A percentile compares a stretch with the other conserved stretches of the same genome.
Evolutionary conservation across 1,140 invertebrate genomes (phyloP).

Genomic region (Lasioglossum albipes): DNA sequence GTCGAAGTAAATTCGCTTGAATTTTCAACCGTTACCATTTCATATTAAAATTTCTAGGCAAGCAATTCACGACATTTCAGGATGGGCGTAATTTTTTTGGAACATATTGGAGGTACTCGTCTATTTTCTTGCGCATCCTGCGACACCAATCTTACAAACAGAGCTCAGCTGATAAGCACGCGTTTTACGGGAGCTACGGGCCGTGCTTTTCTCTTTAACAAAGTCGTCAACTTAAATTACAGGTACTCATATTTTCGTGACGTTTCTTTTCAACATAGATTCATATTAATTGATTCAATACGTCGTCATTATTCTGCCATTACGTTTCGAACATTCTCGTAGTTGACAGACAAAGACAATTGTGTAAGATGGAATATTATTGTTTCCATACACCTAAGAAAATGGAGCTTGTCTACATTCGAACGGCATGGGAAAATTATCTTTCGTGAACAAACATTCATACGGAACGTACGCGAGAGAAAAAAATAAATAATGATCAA

Average conservation of each 20-base stretch:
- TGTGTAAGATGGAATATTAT: constrained; percentile 3
- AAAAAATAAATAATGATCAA: too few species aligned
- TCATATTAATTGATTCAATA: background rate
- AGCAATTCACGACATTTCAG: constrained; percentile 42
- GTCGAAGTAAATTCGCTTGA: background rate
- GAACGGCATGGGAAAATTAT: background rate
- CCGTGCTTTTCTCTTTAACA: constrained; percentile 96
- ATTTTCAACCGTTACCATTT: background rate
- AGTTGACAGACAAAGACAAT: background rate
- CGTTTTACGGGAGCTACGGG: constrained; percentile 98
- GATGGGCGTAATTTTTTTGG: constrained; percentile 97
- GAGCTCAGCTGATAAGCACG: constrained; percentile 95
- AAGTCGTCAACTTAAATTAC: constrained; percentile 95
- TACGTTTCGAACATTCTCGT: constrained; percentile 12
- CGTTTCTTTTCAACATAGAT: constrained; percentile 20
- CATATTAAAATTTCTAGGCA: background rate
- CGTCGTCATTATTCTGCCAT: background rate
- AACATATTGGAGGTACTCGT: constrained; percentile 95
- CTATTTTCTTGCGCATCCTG: constrained; percentile 97
- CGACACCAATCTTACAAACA: constrained; percentile 97
- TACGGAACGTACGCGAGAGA: background rate
- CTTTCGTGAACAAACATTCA: background rate
- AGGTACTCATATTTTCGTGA: constrained; percentile 78
- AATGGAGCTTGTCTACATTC: background rate
- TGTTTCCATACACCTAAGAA: constrained; percentile 29